These are phyloP conservation scores for Oxyura jamaicensis DNA, from an alignment of 2,113 vertebrate species.

Conservation along the genomic window DNA sequence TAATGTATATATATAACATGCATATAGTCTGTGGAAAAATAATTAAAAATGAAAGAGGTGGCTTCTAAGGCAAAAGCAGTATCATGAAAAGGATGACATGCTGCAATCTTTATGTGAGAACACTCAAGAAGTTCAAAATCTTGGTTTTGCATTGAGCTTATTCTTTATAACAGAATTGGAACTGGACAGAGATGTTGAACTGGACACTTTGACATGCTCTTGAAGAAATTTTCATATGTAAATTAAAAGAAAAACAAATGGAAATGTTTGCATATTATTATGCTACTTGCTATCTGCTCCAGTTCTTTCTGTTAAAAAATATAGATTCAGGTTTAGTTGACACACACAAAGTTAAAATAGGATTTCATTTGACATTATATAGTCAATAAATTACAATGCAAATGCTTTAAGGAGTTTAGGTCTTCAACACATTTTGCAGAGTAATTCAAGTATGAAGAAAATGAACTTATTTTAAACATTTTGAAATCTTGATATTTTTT, in stretches of 20 bases:
- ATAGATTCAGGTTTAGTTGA: not conserved
- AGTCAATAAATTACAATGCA: not conserved
- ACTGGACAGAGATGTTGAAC: not conserved
- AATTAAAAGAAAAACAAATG: not conserved
- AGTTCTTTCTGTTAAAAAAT: not conserved
- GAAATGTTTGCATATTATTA: not conserved
- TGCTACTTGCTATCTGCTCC: not conserved
- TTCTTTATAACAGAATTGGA: not conserved
- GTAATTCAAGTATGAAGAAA: not conserved
- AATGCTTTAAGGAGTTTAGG: not conserved
- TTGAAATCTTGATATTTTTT: not conserved
- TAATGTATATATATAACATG: not conserved
- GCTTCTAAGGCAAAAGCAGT: not conserved
- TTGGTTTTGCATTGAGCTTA: not conserved
- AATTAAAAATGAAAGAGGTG: not conserved
- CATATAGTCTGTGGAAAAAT: not conserved
- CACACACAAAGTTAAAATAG: not conserved
- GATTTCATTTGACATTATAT: not conserved
- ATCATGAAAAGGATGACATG: not conserved
- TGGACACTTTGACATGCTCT: not conserved
- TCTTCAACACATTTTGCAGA: not conserved
- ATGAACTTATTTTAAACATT: not conserved
- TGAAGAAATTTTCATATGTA: not conserved
- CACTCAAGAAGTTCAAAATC: not conserved
- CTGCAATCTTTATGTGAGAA: not conserved